Base-by-base conservation (phyloP, 2,888 invertebrate species). In the Drosophila antonietae region DNA sequence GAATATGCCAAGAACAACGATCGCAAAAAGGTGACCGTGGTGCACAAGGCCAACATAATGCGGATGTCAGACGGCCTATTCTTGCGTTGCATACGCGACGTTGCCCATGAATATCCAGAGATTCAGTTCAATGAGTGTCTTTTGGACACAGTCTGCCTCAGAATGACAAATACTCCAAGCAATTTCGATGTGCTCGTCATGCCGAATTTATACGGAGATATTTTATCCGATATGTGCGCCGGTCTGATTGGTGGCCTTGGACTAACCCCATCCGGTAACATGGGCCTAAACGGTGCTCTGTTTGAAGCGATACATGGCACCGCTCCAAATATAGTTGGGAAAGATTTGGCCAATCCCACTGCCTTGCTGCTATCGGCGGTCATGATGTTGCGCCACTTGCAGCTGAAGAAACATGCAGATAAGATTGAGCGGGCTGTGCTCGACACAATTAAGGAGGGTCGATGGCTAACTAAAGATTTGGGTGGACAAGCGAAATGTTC, bases 131-230 rank as follows among this genome's bases (percentile, higher is more conserved):
- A 98, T 93, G 99, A 99, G 93, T 96, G 96, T 92, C 99, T 99
- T 93, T 95, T 99, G 87, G 99, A 99, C 93, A 99, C 99, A 12
- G 99, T 99, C 6, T 99, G 99, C 93, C 95, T 99, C 73, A 99
- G 98, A 93, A 99, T 99, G 97, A 97, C 97, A 59, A 98, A 99
- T 94, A 98, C 99, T 93, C 99, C 99, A 0, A 95, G 95, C 70
- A 96, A 97, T 93, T 99, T 98, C 92, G 99, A 99, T 93, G 99
- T 99, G 46, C 94, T 99, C 90, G 95, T 99, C 60, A 99, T 99
- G 99, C 99, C 99, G n/a, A 99, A 99, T 93, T 94, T 99, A 88
- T 99, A 99, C 92, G 99, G 99, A 91, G 99, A 99, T 94, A 99
- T 99, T 92, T 95, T 99, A 91, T 99, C 99, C 53, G 99, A 99